These are phyloP conservation scores for Brachionus rotundiformis DNA, from an alignment of 1,140 invertebrate species.

Conservation along the genomic window DNA sequence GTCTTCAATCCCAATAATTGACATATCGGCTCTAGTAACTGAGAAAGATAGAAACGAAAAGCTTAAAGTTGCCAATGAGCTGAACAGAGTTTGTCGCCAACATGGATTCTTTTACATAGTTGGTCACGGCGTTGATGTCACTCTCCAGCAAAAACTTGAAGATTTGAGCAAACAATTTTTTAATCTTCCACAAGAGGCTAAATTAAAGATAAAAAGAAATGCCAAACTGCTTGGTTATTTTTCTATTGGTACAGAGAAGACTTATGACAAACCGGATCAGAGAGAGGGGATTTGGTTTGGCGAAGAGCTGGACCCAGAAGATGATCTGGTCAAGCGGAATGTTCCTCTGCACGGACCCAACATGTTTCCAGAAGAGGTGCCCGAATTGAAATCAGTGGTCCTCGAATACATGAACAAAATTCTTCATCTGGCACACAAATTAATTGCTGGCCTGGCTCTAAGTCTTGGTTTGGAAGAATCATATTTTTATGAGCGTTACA, in stretches of 20 bases:
- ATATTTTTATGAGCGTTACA: constrained; percentile 36
- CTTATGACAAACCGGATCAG: background rate
- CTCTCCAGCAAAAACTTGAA: constrained; percentile 17
- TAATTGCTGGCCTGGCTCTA: background rate
- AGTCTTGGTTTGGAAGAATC: background rate
- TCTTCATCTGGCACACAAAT: background rate
- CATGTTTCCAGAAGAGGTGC: background rate
- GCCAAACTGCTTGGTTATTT: constrained; percentile 3
- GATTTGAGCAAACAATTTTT: constrained; percentile 43
- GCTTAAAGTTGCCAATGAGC: background rate
- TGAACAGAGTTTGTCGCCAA: constrained; percentile 28
- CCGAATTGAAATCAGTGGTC: background rate
- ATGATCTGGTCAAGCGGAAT: background rate
- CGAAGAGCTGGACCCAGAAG: background rate
- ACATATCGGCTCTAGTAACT: background rate
- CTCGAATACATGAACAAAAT: constrained; percentile 25
- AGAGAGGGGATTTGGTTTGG: constrained; percentile 39
- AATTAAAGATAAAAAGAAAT: constrained; percentile 18
- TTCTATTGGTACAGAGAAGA: background rate
- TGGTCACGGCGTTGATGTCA: background rate
- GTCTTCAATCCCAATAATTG: constrained; percentile 38
- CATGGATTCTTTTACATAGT: constrained; percentile 41
- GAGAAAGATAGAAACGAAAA: background rate
- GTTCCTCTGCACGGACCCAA: constrained; percentile 31
- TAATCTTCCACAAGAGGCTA: background rate